A percentile compares a stretch with the other conserved stretches of the same genome.
Evolutionary conservation across 1,140 invertebrate genomes (phyloP).

Genomic region (Anastrepha ludens): DNA sequence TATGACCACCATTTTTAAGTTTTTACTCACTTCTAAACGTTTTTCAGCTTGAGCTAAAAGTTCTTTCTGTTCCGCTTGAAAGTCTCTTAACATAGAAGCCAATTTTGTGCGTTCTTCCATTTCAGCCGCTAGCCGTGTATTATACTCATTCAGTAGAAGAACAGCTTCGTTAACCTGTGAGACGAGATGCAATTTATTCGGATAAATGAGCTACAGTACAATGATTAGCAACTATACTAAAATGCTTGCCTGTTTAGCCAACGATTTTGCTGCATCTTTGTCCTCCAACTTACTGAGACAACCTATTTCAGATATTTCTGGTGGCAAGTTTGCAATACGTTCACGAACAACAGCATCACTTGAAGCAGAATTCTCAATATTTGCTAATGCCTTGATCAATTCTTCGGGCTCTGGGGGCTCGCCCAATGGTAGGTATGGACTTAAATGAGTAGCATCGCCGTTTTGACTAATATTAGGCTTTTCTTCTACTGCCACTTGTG

Average conservation of each 20-base stretch:
- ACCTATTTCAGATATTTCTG: slow-evolving; percentile 94
- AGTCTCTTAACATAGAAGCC: slow-evolving; percentile 90
- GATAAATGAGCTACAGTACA: neutral
- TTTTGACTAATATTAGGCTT: slow-evolving; percentile 67
- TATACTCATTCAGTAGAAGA: slow-evolving; percentile 90
- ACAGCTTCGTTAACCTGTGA: slow-evolving; percentile 90
- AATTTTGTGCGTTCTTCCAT: slow-evolving; percentile 91
- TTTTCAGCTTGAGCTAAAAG: slow-evolving; percentile 88
- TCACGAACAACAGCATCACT: slow-evolving; percentile 94
- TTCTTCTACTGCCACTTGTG: neutral
- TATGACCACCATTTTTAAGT: no score
- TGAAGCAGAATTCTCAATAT: slow-evolving; percentile 94
- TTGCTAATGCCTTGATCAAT: slow-evolving; percentile 87
- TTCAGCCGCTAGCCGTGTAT: slow-evolving; percentile 87
- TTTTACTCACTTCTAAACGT: slow-evolving; percentile 83
- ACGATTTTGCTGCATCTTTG: slow-evolving; percentile 69
- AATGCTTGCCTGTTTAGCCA: slow-evolving; percentile 66
- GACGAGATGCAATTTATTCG: neutral
- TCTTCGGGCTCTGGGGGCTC: slow-evolving; percentile 93
- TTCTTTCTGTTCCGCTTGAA: slow-evolving; percentile 88
- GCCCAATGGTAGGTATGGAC: slow-evolving; percentile 84
- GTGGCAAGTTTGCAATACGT: slow-evolving; percentile 93
- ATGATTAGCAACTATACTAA: neutral
- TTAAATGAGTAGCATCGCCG: slow-evolving; percentile 75
- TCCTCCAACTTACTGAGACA: slow-evolving; percentile 89